Conservation (phyloP, 2,797 vertebrate genomes). For the Fratercula arctica region DNA sequence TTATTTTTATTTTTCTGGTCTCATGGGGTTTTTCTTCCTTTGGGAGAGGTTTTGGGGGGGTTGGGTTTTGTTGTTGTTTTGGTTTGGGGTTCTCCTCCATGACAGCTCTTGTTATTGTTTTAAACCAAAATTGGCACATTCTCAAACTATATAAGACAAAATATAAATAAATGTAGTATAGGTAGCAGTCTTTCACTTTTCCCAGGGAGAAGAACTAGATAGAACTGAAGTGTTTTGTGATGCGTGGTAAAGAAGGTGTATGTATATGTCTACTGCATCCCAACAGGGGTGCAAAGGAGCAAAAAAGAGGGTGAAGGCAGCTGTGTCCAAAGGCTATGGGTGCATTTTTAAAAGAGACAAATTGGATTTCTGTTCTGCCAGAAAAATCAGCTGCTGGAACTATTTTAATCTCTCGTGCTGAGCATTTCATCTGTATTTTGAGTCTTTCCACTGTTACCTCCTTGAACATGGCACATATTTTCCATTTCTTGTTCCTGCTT, state of each 20-base stretch:
- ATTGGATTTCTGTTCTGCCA: neutral
- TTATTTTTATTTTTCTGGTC: neutral
- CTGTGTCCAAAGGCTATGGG: neutral
- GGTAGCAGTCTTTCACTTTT: neutral
- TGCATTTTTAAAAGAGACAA: neutral
- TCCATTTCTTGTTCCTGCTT: neutral
- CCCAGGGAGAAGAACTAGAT: neutral
- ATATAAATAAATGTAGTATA: neutral
- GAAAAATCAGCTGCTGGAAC: neutral
- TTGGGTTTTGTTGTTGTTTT: neutral
- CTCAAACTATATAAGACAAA: neutral
- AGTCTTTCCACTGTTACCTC: neutral
- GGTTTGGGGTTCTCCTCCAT: neutral
- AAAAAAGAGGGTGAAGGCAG: neutral
- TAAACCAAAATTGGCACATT: neutral
- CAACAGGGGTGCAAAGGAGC: neutral
- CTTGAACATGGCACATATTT: neutral
- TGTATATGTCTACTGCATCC: neutral
- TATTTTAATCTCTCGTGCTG: neutral
- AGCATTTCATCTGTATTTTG: neutral
- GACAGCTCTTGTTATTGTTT: neutral
- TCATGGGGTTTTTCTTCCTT: neutral
- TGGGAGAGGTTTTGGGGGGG: neutral
- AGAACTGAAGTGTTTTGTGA: neutral
- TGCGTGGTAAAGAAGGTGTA: neutral